Conservation (phyloP, 1,140 invertebrate genomes). For the Drosophila ercepeae region DNA sequence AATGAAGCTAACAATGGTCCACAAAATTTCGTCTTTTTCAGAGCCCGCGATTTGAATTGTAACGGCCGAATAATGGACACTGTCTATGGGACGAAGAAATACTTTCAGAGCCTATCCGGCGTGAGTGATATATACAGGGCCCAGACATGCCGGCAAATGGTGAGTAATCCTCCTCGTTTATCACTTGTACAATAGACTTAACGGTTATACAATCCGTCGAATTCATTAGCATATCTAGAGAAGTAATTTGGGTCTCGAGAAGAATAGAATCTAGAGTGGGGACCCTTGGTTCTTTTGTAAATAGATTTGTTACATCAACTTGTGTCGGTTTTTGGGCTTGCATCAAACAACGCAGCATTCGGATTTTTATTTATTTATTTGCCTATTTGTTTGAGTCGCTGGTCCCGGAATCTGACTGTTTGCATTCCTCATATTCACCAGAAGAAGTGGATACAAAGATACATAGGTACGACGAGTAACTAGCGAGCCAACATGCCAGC, state of each 20-base stretch:
- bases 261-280: conserved; percentile 34
- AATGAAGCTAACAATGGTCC: conserved; percentile 19
- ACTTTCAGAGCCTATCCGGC: conserved; percentile 80
- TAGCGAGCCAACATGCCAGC: conserved; percentile 47
- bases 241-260: neutral
- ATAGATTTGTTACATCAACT: conserved; percentile 48
- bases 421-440: conserved; percentile 51
- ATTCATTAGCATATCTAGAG: conserved; percentile 28
- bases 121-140: conserved; percentile 81
- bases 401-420: conserved; percentile 32
- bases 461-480: conserved; percentile 21
- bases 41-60: conserved; percentile 27
- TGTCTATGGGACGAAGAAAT: conserved; percentile 82
- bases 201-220: conserved; percentile 43
- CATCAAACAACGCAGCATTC: conserved; percentile 24
- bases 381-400: conserved; percentile 37
- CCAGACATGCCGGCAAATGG: conserved; percentile 78
- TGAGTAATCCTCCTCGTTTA: conserved; percentile 60
- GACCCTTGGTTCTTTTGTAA: conserved; percentile 15
- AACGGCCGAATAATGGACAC: conserved; percentile 68
- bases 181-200: conserved; percentile 27
- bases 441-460: conserved; percentile 12
- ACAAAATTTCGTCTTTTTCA: conserved; percentile 30
- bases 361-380: conserved; percentile 32
- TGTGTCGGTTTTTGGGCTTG: neutral